Evolutionary conservation across 2,888 invertebrate genomes (phyloP).

Genomic region (Cephus runcator): DNA sequence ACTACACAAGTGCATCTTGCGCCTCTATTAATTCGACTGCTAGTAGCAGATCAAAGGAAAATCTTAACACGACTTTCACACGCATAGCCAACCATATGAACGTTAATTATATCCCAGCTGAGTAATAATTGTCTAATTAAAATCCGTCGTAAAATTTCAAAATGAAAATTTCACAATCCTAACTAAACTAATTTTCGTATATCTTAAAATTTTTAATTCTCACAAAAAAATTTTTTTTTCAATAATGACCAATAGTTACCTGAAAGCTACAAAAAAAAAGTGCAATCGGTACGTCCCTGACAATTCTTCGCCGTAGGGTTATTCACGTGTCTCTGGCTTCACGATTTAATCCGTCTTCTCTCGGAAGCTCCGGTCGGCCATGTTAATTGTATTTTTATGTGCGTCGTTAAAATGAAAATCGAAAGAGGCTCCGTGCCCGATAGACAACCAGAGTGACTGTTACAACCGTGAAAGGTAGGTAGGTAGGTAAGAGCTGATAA

Average conservation of each 20-base stretch:
- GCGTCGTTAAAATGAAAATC: not conserved
- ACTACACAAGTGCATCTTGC: not conserved
- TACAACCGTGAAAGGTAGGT: not conserved
- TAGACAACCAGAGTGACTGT: not conserved
- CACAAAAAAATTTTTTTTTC: no score
- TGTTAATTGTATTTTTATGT: not conserved
- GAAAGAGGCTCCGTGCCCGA: not conserved
- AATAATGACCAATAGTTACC: no score
- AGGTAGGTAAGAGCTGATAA: not conserved
- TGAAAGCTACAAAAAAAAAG: no score
- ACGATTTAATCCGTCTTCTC: not conserved
- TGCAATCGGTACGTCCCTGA: not conserved
- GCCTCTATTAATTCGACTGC: not conserved
- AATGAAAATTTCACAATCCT: no score
- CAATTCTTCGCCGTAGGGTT: not conserved
- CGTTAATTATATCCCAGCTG: not conserved
- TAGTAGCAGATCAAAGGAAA: not conserved
- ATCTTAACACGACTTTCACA: not conserved
- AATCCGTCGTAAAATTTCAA: no score
- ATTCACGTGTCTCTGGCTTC: not conserved
- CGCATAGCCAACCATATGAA: not conserved
- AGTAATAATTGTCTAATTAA: not conserved
- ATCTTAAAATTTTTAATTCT: no score
- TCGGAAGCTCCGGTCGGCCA: not conserved
- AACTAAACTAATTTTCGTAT: no score